phyloP scores from a whole-genome alignment of 2,797 vertebrate genomes.

The Xiphophorus birchmanni region DNA sequence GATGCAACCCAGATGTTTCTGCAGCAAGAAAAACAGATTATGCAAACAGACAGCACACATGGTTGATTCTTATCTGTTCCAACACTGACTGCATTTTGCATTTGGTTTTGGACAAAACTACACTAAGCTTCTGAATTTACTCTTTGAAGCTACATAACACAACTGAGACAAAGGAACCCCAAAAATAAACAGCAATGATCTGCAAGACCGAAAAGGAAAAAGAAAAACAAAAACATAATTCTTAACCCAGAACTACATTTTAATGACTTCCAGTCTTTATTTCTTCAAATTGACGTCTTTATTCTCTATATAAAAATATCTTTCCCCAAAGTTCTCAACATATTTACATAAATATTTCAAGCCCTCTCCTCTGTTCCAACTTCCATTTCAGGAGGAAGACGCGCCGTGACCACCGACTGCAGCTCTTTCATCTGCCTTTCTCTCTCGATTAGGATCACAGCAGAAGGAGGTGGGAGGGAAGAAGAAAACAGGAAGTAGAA shows the following conservation, averaged over 20 bases:
- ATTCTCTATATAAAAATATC: background rate
- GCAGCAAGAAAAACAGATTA: background rate
- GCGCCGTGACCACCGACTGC: conserved; percentile 24
- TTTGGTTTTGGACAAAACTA: background rate
- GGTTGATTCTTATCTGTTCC: background rate
- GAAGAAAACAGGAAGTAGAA: conserved; percentile 26
- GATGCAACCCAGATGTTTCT: background rate
- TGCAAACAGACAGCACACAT: background rate
- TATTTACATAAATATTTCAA: conserved; percentile 1
- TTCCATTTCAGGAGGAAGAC: conserved; percentile 22
- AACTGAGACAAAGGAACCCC: background rate
- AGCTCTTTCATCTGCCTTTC: conserved; percentile 46
- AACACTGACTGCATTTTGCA: background rate
- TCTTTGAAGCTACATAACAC: background rate
- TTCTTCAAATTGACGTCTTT: background rate
- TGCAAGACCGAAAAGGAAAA: background rate
- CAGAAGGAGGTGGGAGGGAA: conserved; percentile 39
- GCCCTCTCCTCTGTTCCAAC: conserved; percentile 7
- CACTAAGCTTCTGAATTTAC: background rate
- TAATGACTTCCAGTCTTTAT: background rate
- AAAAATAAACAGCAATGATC: background rate
- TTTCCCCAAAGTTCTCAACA: background rate
- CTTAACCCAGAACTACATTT: background rate
- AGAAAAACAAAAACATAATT: background rate
- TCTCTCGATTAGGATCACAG: conserved; percentile 59